Percentiles rank a stretch among this genome's conserved stretches.
Evolutionary conservation across 2,797 vertebrate genomes (phyloP).

Genomic region (Sebastes minor): DNA sequence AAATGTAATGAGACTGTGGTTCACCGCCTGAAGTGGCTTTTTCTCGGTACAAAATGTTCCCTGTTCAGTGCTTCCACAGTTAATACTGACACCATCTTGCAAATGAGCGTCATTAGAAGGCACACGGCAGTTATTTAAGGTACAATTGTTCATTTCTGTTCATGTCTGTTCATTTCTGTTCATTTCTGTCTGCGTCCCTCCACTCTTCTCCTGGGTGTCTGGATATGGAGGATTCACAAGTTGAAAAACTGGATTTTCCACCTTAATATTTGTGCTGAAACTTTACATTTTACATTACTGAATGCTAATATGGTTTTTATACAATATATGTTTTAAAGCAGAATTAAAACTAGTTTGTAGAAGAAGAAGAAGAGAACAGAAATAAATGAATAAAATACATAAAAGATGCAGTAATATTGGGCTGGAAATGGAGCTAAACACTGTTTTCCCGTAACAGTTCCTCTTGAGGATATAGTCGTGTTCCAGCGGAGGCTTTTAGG

Average conservation of each 20-base stretch:
- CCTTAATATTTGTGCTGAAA: neutral
- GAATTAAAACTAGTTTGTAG: neutral
- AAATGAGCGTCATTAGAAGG: conserved; percentile 10
- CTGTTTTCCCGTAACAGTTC: no score
- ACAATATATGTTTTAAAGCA: neutral
- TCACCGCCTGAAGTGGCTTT: neutral
- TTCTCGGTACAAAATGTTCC: conserved; percentile 10
- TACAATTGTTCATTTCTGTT: neutral
- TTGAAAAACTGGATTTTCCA: neutral
- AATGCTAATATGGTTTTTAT: neutral
- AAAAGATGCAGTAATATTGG: neutral
- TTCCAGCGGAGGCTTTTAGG: no score
- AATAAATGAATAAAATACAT: neutral
- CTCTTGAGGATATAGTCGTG: no score
- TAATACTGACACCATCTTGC: neutral
- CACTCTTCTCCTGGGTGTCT: neutral
- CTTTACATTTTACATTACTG: neutral
- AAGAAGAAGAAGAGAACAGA: neutral
- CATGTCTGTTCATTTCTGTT: neutral
- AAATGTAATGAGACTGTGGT: neutral
- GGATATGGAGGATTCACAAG: neutral
- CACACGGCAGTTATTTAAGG: neutral
- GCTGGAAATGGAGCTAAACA: no score
- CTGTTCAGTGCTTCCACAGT: neutral
- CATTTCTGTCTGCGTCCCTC: neutral